Percentiles rank a stretch among this genome's conserved stretches.
Conservation (phyloP, 2,797 vertebrate species). For the Bucorvus abyssinicus region DNA sequence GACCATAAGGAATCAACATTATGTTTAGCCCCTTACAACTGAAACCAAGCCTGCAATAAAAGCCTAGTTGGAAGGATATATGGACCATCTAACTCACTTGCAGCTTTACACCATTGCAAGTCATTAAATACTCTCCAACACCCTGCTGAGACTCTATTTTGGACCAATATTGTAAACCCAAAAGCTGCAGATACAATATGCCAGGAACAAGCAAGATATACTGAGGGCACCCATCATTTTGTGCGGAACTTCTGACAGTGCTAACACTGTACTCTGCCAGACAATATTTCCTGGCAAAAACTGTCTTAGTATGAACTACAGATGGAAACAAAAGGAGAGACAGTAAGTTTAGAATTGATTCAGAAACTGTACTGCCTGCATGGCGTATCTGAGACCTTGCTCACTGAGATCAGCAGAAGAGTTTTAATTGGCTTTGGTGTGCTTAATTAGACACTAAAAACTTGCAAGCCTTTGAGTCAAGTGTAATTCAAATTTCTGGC, state of each 20-base stretch:
- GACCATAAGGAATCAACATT: not conserved
- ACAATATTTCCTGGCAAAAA: not conserved
- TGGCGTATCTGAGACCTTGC: not conserved
- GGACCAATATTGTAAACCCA: not conserved
- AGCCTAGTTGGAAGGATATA: not conserved
- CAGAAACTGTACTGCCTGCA: not conserved
- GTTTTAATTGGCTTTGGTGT: not conserved
- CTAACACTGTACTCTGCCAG: not conserved
- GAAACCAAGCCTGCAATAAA: not conserved
- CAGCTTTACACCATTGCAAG: not conserved
- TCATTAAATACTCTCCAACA: not conserved
- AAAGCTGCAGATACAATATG: not conserved
- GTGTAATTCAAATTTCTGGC: not conserved
- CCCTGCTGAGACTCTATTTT: not conserved
- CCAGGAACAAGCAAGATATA: not conserved
- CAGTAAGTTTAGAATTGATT: not conserved
- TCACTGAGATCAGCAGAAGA: not conserved
- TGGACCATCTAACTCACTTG: not conserved
- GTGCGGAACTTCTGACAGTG: not conserved
- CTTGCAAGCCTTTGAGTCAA: not conserved
- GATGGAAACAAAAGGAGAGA: not conserved
- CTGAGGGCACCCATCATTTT: not conserved
- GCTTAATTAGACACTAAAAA: not conserved
- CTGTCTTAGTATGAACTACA: not conserved
- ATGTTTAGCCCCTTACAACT: not conserved